Conservation (phyloP, 1,140 invertebrate species). For the Diplogasteroides magnus region DNA sequence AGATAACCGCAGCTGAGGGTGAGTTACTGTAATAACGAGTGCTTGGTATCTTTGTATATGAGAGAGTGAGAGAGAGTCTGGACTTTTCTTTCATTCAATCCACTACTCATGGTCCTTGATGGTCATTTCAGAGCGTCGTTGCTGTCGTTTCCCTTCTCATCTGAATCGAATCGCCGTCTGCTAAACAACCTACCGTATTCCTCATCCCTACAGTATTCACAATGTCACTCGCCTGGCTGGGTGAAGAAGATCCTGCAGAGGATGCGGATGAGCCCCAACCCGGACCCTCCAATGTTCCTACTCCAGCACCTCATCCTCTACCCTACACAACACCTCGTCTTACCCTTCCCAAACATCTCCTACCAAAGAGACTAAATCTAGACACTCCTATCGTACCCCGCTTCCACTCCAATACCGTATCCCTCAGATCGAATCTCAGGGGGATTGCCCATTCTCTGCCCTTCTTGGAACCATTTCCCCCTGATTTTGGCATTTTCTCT, state of each 20-base stretch:
- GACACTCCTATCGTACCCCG: not conserved
- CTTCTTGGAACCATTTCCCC: conserved; percentile 10
- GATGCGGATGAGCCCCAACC: too few relatives aligned
- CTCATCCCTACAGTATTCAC: too few relatives aligned
- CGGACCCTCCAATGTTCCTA: not conserved
- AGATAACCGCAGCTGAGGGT: conserved; percentile 16
- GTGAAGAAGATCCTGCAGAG: too few relatives aligned
- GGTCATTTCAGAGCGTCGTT: too few relatives aligned
- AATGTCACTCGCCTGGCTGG: too few relatives aligned
- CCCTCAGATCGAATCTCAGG: not conserved
- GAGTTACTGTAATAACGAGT: conserved; percentile 4
- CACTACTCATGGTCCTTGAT: too few relatives aligned
- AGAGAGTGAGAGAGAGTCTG: not conserved
- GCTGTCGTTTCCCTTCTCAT: too few relatives aligned
- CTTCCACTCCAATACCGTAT: not conserved
- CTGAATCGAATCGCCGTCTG: too few relatives aligned
- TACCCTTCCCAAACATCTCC: not conserved
- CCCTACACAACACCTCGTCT: not conserved
- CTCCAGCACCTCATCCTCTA: conserved; percentile 2
- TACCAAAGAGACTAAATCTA: too few relatives aligned
- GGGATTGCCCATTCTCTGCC: not conserved
- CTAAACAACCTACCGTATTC: too few relatives aligned
- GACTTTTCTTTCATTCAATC: not conserved
- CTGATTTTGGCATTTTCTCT: conserved; percentile 9
- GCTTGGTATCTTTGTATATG: too few relatives aligned